phyloP scores from a whole-genome alignment of 2,113 vertebrate genomes.

The Leptodactylus fuscus region DNA sequence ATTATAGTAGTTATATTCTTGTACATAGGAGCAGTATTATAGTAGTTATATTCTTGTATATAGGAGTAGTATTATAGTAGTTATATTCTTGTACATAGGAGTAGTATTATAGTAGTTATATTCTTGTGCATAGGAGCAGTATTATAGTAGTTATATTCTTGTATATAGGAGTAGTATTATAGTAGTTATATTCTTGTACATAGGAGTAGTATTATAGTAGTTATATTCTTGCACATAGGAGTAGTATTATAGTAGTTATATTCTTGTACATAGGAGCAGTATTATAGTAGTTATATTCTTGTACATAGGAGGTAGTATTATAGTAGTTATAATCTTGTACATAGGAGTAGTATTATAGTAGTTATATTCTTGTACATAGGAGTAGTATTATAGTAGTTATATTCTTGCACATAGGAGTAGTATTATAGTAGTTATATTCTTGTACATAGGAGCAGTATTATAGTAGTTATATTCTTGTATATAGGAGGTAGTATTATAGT shows the following conservation, averaged over 20 bases:
- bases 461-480: too few species aligned
- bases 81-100: neutral
- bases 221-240: neutral
- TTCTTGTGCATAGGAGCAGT: neutral
- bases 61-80: neutral
- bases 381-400: neutral
- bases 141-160: neutral
- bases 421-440: too few species aligned
- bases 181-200: neutral
- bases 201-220: neutral
- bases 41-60: too few species aligned
- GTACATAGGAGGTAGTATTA: neutral
- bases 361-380: neutral
- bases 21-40: too few species aligned
- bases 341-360: neutral
- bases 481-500: too few species aligned
- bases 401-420: too few species aligned
- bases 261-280: neutral
- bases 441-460: too few species aligned
- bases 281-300: conserved; percentile 1
- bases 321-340: too few species aligned
- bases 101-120: neutral
- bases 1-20: too few species aligned
- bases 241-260: too few species aligned
- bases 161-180: neutral